phyloP scores from a whole-genome alignment of 2,888 invertebrate genomes.

The Leptura quadrifasciata region DNA sequence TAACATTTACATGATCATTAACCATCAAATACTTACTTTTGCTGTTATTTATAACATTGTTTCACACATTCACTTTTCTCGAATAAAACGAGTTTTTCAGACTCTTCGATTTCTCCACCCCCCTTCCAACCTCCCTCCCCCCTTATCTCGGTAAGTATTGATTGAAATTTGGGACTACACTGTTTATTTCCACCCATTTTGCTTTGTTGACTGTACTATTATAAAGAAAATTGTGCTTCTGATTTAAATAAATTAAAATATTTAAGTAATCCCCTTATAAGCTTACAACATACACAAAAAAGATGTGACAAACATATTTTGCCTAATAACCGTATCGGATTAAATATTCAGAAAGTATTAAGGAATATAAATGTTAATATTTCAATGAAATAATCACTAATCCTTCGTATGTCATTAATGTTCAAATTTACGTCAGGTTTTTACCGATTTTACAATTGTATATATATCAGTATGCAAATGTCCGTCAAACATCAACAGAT shows the following conservation, averaged over 20 bases:
- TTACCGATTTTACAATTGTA: conserved; percentile 6
- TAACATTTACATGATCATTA: too few relatives aligned
- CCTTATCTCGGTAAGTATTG: too few relatives aligned
- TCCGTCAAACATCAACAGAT: conserved; percentile 8
- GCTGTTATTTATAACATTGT: too few relatives aligned
- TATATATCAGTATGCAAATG: neutral
- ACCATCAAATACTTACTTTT: too few relatives aligned
- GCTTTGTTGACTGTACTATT: too few relatives aligned
- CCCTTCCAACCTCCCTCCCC: too few relatives aligned
- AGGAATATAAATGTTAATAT: neutral
- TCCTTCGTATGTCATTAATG: neutral
- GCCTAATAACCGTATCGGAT: neutral
- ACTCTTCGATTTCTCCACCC: too few relatives aligned
- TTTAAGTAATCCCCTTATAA: neutral
- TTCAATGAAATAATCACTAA: neutral
- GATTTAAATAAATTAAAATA: conserved; percentile 7
- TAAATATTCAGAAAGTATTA: neutral
- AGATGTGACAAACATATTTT: neutral
- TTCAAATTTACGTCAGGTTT: neutral
- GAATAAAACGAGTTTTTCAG: too few relatives aligned
- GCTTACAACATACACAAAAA: neutral
- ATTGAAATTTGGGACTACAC: too few relatives aligned
- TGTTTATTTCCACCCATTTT: too few relatives aligned
- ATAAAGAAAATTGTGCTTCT: neutral
- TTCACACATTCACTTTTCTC: too few relatives aligned